Evolutionary conservation across 1,140 invertebrate genomes (phyloP), one percentile per base, ranked within the genome.

Genomic region (Bathynomus jamesi): DNA sequence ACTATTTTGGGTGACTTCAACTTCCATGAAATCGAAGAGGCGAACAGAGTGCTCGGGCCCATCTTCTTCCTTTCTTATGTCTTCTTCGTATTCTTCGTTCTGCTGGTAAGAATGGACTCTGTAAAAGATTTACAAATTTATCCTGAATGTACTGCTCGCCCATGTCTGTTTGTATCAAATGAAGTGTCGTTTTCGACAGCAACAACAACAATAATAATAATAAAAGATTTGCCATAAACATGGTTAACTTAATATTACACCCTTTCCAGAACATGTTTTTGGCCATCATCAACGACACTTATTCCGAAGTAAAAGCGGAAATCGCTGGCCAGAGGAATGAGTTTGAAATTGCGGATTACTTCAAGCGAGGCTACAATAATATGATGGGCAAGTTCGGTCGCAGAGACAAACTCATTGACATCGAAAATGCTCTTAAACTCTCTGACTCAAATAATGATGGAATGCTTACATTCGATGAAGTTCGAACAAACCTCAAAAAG

Each of bases 1-100:
- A 89, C 89, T 76, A 90, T 92, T 81, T 82, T 93, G 40, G 91
- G 91, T 21, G 90, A 93, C 80, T 92, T 92, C 81, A 86, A 93
- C 80, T 93, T 91, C 80, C 82, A 85, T 65, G 85, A 86, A 32
- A 86, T 93, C 11, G 87, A 91, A 80, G 81, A 84, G 30, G 89
- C 89, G 1, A 89, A 91, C 82, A 82, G 88, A 53, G 80, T 91
- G 28, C 81, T 92, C 30, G 91, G 90, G n/a, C 91, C 91, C 4
- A 86, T 91, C 63, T 93, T 88, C 81, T 93, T 92, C 81, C 80
- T 92, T 13, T 84, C 87, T 11, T 93, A 89, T 75, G 89, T 92
- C 24, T 89, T 93, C 81, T 87, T 92, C 71, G 89, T 92, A 1
- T 92, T 91, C 83, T 92, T 92, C 79, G 88, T 92, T 28, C 81